These are phyloP conservation scores for Hassar affinis DNA, from an alignment of 2,113 vertebrate genomes.

Conservation along the genomic window DNA sequence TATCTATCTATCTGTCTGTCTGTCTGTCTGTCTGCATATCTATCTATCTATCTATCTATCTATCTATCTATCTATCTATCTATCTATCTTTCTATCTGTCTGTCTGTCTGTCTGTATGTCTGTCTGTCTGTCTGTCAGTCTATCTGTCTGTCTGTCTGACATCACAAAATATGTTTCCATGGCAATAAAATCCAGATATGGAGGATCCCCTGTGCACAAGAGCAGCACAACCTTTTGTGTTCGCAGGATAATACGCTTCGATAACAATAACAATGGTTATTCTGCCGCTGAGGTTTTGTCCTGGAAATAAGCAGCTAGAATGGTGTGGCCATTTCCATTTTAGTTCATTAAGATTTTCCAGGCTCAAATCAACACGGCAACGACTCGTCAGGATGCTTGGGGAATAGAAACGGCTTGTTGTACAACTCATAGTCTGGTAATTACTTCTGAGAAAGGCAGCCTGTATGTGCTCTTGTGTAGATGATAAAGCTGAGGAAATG, in stretches of 20 bases:
- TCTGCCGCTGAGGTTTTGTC: not conserved
- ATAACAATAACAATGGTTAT: not conserved
- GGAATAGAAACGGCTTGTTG: not conserved
- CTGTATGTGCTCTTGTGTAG: not conserved
- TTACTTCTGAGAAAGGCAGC: conserved; percentile 10
- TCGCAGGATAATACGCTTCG: not conserved
- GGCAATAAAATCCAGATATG: conserved; percentile 21
- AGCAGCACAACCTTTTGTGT: conserved; percentile 12
- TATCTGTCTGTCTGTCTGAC: too few relatives aligned
- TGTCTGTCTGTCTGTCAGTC: too few relatives aligned
- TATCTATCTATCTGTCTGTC: too few relatives aligned
- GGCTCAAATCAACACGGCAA: conserved; percentile 5
- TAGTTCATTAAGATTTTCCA: conserved; percentile 20
- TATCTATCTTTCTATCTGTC: too few relatives aligned
- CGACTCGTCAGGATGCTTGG: not conserved
- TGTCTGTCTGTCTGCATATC: too few relatives aligned
- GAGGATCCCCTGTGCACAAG: not conserved
- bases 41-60: too few relatives aligned
- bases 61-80: too few relatives aligned
- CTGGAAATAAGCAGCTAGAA: not conserved
- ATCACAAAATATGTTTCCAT: conserved; percentile 29
- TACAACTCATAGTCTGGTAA: not conserved
- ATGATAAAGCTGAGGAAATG: not conserved
- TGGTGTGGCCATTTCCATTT: conserved; percentile 1
- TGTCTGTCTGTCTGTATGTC: too few relatives aligned